phyloP scores from a whole-genome alignment of 2,113 vertebrate genomes.

The Hemiscyllium ocellatum region DNA sequence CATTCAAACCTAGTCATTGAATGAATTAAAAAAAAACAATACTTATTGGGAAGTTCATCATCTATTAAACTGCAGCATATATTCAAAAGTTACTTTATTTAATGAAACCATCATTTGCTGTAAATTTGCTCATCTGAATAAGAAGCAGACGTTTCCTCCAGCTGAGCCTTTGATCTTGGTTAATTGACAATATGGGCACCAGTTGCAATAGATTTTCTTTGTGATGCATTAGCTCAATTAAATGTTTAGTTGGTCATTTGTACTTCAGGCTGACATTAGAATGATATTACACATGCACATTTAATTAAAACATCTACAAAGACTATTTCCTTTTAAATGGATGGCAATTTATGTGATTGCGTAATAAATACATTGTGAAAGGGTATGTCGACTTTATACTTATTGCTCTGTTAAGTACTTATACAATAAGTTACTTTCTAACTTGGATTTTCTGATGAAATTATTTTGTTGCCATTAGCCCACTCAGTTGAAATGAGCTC shows the following conservation, averaged over 20 bases:
- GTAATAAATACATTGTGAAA: neutral
- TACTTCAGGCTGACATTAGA: neutral
- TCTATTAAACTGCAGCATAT: neutral
- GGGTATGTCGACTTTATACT: neutral
- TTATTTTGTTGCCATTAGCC: neutral
- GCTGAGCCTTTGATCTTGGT: neutral
- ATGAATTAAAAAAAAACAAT: neutral
- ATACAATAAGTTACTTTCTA: neutral
- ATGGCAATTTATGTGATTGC: neutral
- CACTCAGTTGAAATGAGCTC: neutral
- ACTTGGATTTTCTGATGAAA: neutral
- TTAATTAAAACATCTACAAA: neutral
- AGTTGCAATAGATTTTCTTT: neutral
- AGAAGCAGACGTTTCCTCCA: neutral
- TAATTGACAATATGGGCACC: neutral
- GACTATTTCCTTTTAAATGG: neutral
- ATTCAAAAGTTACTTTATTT: neutral
- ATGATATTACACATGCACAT: neutral
- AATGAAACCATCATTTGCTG: neutral
- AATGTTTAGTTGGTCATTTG: neutral
- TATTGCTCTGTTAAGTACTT: neutral
- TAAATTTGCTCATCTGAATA: neutral
- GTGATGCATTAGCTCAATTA: neutral
- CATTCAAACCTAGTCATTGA: neutral
- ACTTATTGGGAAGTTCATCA: neutral